Evolutionary conservation across 2,888 invertebrate genomes (phyloP), one percentile per base, ranked within the genome.

Genomic region (Invenusta paracnida): DNA sequence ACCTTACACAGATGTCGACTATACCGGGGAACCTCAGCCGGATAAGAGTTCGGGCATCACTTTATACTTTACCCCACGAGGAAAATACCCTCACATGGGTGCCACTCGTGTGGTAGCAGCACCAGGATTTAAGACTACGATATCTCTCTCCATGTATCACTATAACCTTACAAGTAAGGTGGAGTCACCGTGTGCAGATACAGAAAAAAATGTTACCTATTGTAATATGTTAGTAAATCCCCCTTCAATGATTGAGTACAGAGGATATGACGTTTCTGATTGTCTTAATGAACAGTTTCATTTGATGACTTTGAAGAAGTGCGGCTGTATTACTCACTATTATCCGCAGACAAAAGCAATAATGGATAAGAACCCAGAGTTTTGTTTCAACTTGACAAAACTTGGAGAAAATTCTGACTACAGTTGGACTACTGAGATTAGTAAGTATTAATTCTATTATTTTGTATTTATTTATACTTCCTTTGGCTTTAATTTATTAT

Each of bases 231-330:
- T 73, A 13, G 25, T 25, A 73, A 23, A 73, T n/a, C 17, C 73
- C 11, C 73, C 73, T 25, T 13, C 73, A 25, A 73, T 73, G 73
- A 73, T 73, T 73, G 23, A 73, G 25, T 73, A 73, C 27, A 23
- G 23, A 73, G 73, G 73, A 23, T 73, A 13, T 73, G 73, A 23
- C 5, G 5, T 13, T 73, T 73, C 73, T 25, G 73, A 73, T 23
- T 73, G 73, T 73, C 11, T 73, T n/a, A 73, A 73, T 73, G 73
- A 73, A 23, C 2, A 73, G 73, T 73, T 73, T 73, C 73, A 73
- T 73, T 23, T 73, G 23, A 73, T 73, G 73, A 73, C 73, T n/a
- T 25, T 73, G 27, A 23, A 73, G 23, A 5, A n/a, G 17, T 73
- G 73, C 23, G 23, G 23, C 17, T 73, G 73, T 23, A 23, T 73